phyloP scores from a whole-genome alignment of 2,113 vertebrate species.

The Octodon degus region DNA sequence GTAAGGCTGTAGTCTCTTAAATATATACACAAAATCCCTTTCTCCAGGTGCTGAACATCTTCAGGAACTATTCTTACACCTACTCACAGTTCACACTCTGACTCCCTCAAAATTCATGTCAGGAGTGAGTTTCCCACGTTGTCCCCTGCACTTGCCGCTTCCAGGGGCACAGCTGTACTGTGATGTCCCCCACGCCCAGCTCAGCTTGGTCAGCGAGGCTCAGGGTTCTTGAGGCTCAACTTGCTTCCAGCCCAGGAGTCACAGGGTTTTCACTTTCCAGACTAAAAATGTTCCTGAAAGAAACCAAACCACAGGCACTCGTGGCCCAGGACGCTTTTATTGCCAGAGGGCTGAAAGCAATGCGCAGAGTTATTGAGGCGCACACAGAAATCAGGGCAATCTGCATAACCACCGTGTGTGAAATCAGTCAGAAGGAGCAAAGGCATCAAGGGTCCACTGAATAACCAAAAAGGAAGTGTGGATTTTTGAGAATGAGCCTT shows the following conservation, averaged over 20 bases:
- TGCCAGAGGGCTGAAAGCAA: not conserved
- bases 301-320: not conserved
- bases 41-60: not conserved
- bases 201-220: not conserved
- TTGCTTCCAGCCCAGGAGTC: not conserved
- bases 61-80: not conserved
- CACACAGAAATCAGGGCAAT: not conserved
- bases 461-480: slow-evolving; percentile 48
- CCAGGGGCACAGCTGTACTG: accelerated
- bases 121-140: not conserved
- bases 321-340: not conserved
- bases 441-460: not conserved
- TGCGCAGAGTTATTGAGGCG: not conserved
- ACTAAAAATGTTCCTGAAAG: not conserved
- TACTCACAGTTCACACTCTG: not conserved
- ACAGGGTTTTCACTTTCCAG: not conserved
- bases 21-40: not conserved
- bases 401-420: not conserved
- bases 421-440: slow-evolving; percentile 15
- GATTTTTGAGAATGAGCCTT: slow-evolving; percentile 31
- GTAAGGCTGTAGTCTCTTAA: not conserved
- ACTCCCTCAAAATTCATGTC: not conserved
- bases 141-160: no score
- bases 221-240: accelerated
- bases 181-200: accelerated